A percentile compares a stretch with the other conserved stretches of the same genome.
Evolutionary conservation across 1,140 invertebrate genomes (phyloP).

Genomic region (Mya arenaria): DNA sequence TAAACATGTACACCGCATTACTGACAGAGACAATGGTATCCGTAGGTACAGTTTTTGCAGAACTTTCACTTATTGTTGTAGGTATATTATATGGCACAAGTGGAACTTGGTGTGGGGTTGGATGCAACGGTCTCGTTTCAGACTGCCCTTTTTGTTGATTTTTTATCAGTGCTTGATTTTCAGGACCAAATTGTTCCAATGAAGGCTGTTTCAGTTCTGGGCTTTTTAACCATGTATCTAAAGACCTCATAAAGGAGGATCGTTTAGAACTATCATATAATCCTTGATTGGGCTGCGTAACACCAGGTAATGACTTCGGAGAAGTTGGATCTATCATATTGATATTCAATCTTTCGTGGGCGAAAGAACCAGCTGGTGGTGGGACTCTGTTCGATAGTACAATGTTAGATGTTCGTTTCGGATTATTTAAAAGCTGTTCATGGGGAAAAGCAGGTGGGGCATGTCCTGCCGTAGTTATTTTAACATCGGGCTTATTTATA

Average conservation of each 20-base stretch:
- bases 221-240: not conserved
- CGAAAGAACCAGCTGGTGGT: not conserved
- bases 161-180: not conserved
- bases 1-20: too few relatives aligned
- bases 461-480: constrained; percentile 2
- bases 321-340: too few relatives aligned
- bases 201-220: not conserved
- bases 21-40: too few relatives aligned
- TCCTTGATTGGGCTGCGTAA: not conserved
- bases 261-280: too few relatives aligned
- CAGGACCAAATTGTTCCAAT: not conserved
- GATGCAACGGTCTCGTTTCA: constrained; percentile 28
- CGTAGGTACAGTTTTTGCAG: too few relatives aligned
- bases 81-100: too few relatives aligned
- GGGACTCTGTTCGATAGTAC: too few relatives aligned
- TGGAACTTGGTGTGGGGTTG: not conserved
- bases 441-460: not conserved
- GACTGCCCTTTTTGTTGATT: constrained; percentile 13
- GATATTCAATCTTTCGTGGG: too few relatives aligned
- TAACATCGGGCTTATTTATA: not conserved
- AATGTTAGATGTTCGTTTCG: too few relatives aligned
- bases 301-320: not conserved
- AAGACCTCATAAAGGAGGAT: too few relatives aligned
- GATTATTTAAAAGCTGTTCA: too few relatives aligned
- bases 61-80: too few relatives aligned